phyloP scores from a whole-genome alignment of 1,140 invertebrate species.

The Drosophila nannoptera region DNA sequence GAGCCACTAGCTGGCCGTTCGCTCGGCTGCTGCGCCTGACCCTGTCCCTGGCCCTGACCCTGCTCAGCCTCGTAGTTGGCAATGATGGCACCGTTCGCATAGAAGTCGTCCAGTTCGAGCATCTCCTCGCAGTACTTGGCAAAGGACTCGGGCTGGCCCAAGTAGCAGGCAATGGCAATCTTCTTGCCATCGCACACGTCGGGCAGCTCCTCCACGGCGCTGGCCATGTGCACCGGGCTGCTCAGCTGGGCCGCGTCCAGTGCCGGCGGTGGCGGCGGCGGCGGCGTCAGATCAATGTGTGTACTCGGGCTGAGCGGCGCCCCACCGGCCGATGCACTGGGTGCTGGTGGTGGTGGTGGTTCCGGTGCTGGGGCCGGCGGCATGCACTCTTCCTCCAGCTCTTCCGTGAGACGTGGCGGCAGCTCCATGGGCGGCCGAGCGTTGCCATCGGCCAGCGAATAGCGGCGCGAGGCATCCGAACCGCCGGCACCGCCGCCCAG shows the following conservation, averaged over 20 bases:
- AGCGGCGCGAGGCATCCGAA: slow-evolving; percentile 73
- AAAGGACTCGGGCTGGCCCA: slow-evolving; percentile 90
- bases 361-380: slow-evolving; percentile 79
- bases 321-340: slow-evolving; percentile 16
- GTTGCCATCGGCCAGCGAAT: slow-evolving; percentile 78
- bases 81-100: slow-evolving; percentile 65
- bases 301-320: slow-evolving; percentile 69
- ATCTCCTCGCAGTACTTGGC: slow-evolving; percentile 85
- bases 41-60: slow-evolving; percentile 62
- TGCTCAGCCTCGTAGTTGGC: slow-evolving; percentile 71
- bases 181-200: slow-evolving; percentile 91
- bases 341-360: slow-evolving; percentile 72
- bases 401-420: slow-evolving; percentile 80
- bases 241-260: slow-evolving; percentile 58
- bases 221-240: slow-evolving; percentile 71
- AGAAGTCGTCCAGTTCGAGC: slow-evolving; percentile 81
- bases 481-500: slow-evolving; percentile 65
- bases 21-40: slow-evolving; percentile 76
- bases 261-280: slow-evolving; percentile 74
- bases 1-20: slow-evolving; percentile 72
- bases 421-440: slow-evolving; percentile 79
- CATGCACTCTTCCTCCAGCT: slow-evolving; percentile 80
- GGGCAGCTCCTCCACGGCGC: slow-evolving; percentile 83
- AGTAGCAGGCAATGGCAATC: slow-evolving; percentile 89
- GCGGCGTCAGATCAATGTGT: slow-evolving; percentile 77